A percentile compares a stretch with the other conserved stretches of the same genome.
These are phyloP conservation scores for Drosophila stalkeri DNA, from an alignment of 2,888 invertebrate genomes.

Conservation along the genomic window DNA sequence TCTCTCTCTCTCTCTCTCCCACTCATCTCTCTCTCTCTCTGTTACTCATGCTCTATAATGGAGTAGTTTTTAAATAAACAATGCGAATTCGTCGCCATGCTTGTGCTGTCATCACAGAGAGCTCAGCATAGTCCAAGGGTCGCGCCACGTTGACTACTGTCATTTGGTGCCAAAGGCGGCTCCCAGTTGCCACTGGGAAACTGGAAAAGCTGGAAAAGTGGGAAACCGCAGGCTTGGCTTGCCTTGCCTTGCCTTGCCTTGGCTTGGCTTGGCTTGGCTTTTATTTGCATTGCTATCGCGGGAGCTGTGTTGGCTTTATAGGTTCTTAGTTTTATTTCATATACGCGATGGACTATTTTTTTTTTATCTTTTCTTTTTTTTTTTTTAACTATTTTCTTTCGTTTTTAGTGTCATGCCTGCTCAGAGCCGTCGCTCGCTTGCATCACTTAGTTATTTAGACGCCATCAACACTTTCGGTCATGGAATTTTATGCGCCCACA, in stretches of 20 bases:
- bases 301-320: slow-evolving; percentile 64
- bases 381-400: not conserved
- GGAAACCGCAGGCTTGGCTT: slow-evolving; percentile 23
- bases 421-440: slow-evolving; percentile 3
- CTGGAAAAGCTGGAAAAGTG: too few relatives aligned
- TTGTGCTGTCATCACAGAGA: slow-evolving; percentile 40
- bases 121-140: slow-evolving; percentile 53
- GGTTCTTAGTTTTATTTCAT: slow-evolving; percentile 65
- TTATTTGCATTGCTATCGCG: slow-evolving; percentile 64
- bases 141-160: slow-evolving; percentile 53
- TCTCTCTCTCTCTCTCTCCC: not conserved
- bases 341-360: slow-evolving; percentile 42
- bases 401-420: slow-evolving; percentile 31
- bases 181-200: slow-evolving; percentile 32
- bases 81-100: slow-evolving; percentile 59
- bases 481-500: slow-evolving; percentile 28
- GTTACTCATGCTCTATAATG: slow-evolving; percentile 54
- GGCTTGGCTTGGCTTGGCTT: slow-evolving; percentile 30
- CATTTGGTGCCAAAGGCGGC: slow-evolving; percentile 40
- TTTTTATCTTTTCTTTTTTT: not conserved
- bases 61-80: slow-evolving; percentile 75
- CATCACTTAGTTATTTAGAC: slow-evolving; percentile 54
- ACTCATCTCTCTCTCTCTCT: not conserved
- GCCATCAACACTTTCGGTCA: slow-evolving; percentile 51
- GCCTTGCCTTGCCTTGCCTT: not conserved